These are phyloP conservation scores for Cerceris rybyensis DNA, from an alignment of 2,888 invertebrate species.

Conservation along the genomic window DNA sequence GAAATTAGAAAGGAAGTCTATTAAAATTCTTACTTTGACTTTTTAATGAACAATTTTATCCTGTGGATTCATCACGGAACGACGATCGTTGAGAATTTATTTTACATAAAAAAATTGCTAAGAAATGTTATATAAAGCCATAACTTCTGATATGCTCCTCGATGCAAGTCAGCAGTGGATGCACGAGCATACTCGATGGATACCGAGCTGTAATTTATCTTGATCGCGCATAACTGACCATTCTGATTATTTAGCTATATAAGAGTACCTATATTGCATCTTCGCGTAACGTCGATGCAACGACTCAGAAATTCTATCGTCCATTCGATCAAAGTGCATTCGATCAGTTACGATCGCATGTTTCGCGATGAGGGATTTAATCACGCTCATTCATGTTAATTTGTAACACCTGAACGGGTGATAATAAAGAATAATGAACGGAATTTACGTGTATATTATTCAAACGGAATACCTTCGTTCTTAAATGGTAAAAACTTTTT, in stretches of 20 bases:
- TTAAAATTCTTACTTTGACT: no score
- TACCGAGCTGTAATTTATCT: constrained; percentile 43
- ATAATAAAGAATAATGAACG: constrained; percentile 28
- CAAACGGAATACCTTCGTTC: background rate
- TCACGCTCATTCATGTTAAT: constrained; percentile 22
- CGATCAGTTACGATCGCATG: constrained; percentile 11
- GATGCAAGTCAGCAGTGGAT: constrained; percentile 6
- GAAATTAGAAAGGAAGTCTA: no score
- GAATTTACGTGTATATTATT: constrained; percentile 6
- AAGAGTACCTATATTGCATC: constrained; percentile 23
- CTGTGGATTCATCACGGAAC: no score
- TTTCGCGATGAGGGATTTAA: constrained; percentile 25
- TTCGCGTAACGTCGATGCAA: constrained; percentile 34
- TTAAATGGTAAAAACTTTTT: no score
- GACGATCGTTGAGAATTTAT: constrained; percentile 34
- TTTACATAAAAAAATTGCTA: constrained; percentile 8
- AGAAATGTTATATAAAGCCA: constrained; percentile 30
- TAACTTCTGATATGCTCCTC: constrained; percentile 21
- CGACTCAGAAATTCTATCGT: constrained; percentile 37
- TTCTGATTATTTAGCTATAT: constrained; percentile 42
- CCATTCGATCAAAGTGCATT: constrained; percentile 32
- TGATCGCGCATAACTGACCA: constrained; percentile 54
- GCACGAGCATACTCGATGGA: constrained; percentile 11
- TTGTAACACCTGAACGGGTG: constrained; percentile 32
- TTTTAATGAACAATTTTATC: no score